Evolutionary conservation across 2,797 vertebrate genomes (phyloP).

Genomic region (Takifugu rubripes): DNA sequence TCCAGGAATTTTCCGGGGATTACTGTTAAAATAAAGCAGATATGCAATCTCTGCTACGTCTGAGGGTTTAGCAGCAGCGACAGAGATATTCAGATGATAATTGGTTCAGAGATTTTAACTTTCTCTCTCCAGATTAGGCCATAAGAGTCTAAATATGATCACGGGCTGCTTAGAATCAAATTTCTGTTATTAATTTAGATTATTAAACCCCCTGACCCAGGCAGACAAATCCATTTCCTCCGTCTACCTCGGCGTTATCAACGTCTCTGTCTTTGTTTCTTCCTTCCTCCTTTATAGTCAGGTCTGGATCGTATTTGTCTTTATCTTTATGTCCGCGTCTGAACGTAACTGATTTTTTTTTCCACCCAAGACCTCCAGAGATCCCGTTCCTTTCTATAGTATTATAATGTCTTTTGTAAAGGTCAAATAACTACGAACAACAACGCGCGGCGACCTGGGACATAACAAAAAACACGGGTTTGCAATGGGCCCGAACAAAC

Average conservation of each 20-base stretch:
- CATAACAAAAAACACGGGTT: too few relatives aligned
- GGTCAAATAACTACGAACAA: constrained; percentile 13
- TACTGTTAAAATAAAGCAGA: neutral
- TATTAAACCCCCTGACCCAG: constrained; percentile 17
- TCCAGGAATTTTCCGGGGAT: too few relatives aligned
- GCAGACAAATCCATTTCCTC: constrained; percentile 32
- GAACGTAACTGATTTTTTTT: constrained; percentile 38
- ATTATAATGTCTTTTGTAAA: constrained; percentile 16
- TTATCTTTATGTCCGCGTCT: constrained; percentile 56
- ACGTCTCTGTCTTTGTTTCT: constrained; percentile 39
- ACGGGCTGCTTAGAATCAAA: constrained; percentile 13
- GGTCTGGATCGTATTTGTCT: constrained; percentile 32
- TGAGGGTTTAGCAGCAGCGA: constrained; percentile 13
- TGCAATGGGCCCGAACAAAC: too few relatives aligned
- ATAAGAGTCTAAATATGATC: neutral
- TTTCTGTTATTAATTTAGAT: constrained; percentile 13
- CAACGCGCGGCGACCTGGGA: too few relatives aligned
- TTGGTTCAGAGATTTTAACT: neutral
- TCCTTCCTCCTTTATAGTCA: constrained; percentile 21
- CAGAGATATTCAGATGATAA: constrained; percentile 17
- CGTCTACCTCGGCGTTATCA: constrained; percentile 47
- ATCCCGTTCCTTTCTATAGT: constrained; percentile 16
- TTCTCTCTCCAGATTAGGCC: too few relatives aligned
- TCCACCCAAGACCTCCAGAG: constrained; percentile 9
- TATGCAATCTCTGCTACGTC: constrained; percentile 17